These are phyloP conservation scores for Eulemur macaco DNA, from an alignment of 2,113 vertebrate genomes.

Conservation along the genomic window DNA sequence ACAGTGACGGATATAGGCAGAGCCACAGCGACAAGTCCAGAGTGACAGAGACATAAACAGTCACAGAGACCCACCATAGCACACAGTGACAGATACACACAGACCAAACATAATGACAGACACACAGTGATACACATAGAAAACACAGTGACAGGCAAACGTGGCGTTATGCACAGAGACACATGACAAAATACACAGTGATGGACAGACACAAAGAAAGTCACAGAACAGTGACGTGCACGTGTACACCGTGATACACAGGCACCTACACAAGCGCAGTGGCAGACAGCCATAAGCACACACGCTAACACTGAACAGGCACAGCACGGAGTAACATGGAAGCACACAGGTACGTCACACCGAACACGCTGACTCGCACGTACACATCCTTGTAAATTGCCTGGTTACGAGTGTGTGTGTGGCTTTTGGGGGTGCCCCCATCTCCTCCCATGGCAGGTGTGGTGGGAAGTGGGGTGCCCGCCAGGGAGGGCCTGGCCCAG, in stretches of 20 bases:
- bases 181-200: background rate
- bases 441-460: no score
- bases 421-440: background rate
- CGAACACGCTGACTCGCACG: fast-evolving
- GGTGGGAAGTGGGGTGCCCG: background rate
- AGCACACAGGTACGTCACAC: background rate
- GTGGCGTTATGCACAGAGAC: background rate
- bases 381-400: fast-evolving
- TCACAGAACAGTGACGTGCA: background rate
- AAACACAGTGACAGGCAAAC: background rate
- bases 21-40: background rate
- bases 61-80: background rate
- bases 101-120: background rate
- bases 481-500: background rate
- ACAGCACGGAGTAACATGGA: fast-evolving
- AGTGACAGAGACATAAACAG: background rate
- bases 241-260: no score
- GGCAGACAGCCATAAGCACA: background rate
- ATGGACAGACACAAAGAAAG: background rate
- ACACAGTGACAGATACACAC: background rate
- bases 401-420: background rate
- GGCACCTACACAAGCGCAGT: background rate
- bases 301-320: background rate
- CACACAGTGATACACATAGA: background rate
- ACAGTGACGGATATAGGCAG: constrained; percentile 53